Percentiles rank a stretch among this genome's conserved stretches.
Evolutionary conservation across 2,797 vertebrate genomes (phyloP).

Genomic region (Chelonia mydas): DNA sequence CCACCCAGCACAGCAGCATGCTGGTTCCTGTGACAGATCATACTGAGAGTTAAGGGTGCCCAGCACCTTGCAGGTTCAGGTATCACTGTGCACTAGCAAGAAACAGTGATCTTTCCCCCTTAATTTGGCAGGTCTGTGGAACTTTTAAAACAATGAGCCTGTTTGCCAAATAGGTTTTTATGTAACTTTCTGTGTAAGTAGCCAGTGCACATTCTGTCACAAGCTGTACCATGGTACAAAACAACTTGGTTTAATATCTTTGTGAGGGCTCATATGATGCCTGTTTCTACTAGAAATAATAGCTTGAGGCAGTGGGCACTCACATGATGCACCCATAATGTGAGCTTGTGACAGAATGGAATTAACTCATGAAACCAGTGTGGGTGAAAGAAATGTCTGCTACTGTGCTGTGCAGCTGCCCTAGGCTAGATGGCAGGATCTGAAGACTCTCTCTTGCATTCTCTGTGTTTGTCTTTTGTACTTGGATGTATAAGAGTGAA

Average conservation of each 20-base stretch:
- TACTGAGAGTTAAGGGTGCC: neutral
- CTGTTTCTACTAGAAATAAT: neutral
- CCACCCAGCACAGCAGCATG: neutral
- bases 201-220: neutral
- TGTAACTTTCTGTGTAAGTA: neutral
- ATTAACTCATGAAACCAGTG: slow-evolving; percentile 50
- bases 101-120: neutral
- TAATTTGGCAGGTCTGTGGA: neutral
- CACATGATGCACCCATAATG: slow-evolving; percentile 45
- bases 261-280: neutral
- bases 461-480: slow-evolving; percentile 48
- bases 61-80: rapidly evolving
- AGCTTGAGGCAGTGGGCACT: slow-evolving; percentile 32
- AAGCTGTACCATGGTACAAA: neutral
- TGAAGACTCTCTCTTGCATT: slow-evolving; percentile 61
- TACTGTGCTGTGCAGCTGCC: slow-evolving; percentile 53
- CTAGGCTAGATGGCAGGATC: slow-evolving; percentile 59
- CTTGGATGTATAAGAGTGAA: slow-evolving; percentile 53
- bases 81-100: neutral
- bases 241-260: neutral
- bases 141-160: neutral
- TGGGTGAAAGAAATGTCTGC: slow-evolving; percentile 8
- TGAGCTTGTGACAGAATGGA: slow-evolving; percentile 57
- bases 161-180: slow-evolving; percentile 33
- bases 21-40: neutral